phyloP scores from a whole-genome alignment of 2,113 vertebrate genomes.

The Hyperoodon ampullatus region DNA sequence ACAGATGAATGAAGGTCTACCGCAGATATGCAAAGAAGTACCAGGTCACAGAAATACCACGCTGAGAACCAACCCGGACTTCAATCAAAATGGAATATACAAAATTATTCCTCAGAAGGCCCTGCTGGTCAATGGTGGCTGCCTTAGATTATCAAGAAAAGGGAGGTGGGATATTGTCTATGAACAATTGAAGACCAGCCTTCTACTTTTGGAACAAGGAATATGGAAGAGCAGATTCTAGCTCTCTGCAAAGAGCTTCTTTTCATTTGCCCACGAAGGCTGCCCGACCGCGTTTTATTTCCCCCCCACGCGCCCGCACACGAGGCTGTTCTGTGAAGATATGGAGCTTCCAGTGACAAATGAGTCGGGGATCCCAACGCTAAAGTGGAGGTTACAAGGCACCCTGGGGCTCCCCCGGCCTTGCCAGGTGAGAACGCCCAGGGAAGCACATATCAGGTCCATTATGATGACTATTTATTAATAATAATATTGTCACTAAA shows the following conservation, averaged over 20 bases:
- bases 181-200: not conserved
- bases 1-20: slow-evolving; percentile 16
- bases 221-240: not conserved
- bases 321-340: not conserved
- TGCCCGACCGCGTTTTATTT: not conserved
- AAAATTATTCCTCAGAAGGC: not conserved
- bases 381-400: not conserved
- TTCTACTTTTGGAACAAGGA: not conserved
- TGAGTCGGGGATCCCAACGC: not conserved
- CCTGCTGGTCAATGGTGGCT: not conserved
- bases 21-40: not conserved
- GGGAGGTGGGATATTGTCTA: not conserved
- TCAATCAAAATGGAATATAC: slow-evolving; percentile 8
- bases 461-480: slow-evolving; percentile 69
- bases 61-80: not conserved
- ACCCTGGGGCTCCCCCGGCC: not conserved
- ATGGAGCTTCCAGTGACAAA: not conserved
- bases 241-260: not conserved
- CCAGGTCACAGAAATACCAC: not conserved
- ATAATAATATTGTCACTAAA: slow-evolving; percentile 76
- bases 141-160: not conserved
- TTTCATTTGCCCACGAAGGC: not conserved
- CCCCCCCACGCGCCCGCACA: not conserved
- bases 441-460: not conserved
- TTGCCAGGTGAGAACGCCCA: not conserved